A percentile compares a stretch with the other conserved stretches of the same genome.
These are phyloP conservation scores for Heterotilapia buettikoferi DNA, from an alignment of 2,113 vertebrate genomes.

Conservation along the genomic window DNA sequence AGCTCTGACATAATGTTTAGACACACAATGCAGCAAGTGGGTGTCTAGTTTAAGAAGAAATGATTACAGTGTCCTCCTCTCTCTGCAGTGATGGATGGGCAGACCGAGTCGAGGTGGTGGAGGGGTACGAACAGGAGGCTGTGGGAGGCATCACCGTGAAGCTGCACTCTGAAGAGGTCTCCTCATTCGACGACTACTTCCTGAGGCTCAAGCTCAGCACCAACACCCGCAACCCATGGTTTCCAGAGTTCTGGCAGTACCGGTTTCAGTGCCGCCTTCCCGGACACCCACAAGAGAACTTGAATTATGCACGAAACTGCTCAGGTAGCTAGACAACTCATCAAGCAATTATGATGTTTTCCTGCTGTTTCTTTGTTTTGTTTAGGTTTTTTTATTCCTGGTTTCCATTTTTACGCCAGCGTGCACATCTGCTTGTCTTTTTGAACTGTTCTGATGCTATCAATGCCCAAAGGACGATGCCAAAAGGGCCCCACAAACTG, in stretches of 20 bases:
- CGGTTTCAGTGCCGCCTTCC: conserved; percentile 93
- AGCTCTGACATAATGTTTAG: neutral
- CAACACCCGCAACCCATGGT: conserved; percentile 95
- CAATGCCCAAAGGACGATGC: conserved; percentile 12
- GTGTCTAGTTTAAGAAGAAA: neutral
- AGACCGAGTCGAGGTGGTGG: conserved; percentile 95
- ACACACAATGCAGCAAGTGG: neutral
- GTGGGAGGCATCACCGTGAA: conserved; percentile 96
- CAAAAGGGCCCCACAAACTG: conserved; percentile 34
- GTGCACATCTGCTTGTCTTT: conserved; percentile 19
- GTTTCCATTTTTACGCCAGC: neutral
- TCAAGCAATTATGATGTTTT: neutral
- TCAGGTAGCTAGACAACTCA: conserved; percentile 75
- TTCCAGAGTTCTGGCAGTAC: conserved; percentile 97
- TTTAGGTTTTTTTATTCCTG: neutral
- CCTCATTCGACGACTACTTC: conserved; percentile 91
- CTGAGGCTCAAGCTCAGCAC: conserved; percentile 86
- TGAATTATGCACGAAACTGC: conserved; percentile 87
- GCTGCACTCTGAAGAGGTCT: conserved; percentile 89
- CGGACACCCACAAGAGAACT: conserved; percentile 86
- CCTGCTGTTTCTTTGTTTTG: neutral
- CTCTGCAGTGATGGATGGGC: conserved; percentile 91
- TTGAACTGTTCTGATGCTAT: conserved; percentile 12
- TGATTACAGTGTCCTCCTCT: neutral
- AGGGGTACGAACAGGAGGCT: conserved; percentile 92